Base-by-base conservation (phyloP, 2,797 vertebrate species). In the Enteromius anoplus region DNA sequence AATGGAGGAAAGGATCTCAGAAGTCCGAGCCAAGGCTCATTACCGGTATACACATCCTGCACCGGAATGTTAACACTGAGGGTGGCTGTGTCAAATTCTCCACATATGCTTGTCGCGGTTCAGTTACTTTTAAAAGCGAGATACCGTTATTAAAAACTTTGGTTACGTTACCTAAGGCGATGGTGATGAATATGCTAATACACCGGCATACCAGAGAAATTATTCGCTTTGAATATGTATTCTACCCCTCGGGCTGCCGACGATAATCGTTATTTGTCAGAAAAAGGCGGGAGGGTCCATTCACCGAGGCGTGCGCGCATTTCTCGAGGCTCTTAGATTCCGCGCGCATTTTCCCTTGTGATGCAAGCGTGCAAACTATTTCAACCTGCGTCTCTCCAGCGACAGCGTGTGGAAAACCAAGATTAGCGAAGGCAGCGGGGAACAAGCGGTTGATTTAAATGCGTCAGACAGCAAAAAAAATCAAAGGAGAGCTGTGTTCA, bases 41-140 rank as follows among this genome's bases (percentile, higher is more conserved):
- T 69, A 78, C 72, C 77, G 66, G 76, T 64, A 75, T 78, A 79
- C 77, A 85, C 84, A 83, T 80, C 82, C 78, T 73, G 21, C 47
- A 51, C 21, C 23, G 81, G 81, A 84, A 85, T 79, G 86, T 80
- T 82, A 87, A 87, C 84, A 85, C 23, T 40, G 70, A 42, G 78
- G 75, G 70, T 80, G 81, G 60, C 75, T 83, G 66, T 80, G 85
- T 82, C 81, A 82, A 78, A 86, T 84, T 84, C 75, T 87, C 73
- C 85, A 73, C 70, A 85, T 81, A 83, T 82, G 80, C 45, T 71
- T 70, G 69, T 87, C 81, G 51, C 72, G 68, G 65, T 84, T 85
- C 79, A 72, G 86, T 79, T 71, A 79, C 81, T 87, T 85, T 85
- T 66, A 47, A 88, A 80, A 60, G 66, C 42, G 58, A 85, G 78